These are phyloP conservation scores for Charina bottae DNA, from an alignment of 2,113 vertebrate genomes.

Conservation along the genomic window DNA sequence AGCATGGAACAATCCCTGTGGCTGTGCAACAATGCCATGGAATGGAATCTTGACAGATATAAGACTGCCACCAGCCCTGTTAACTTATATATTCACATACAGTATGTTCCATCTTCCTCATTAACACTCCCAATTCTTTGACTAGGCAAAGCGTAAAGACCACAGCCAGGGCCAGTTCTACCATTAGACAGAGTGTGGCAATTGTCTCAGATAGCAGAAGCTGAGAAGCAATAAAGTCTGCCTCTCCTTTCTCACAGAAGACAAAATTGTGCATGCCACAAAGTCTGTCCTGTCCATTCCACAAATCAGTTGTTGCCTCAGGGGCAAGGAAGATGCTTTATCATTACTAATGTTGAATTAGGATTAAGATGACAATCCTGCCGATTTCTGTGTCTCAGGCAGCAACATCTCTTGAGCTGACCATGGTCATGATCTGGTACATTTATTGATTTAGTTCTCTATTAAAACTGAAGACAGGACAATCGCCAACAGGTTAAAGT, in stretches of 20 bases:
- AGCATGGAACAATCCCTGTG: conserved; percentile 51
- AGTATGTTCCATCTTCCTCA: not conserved
- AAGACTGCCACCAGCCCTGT: conserved; percentile 23
- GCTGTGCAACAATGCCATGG: conserved; percentile 31
- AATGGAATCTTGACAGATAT: conserved; percentile 37
- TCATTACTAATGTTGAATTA: not conserved
- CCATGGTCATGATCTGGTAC: not conserved
- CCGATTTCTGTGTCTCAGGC: not conserved
- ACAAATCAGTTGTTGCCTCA: not conserved
- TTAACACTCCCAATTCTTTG: not conserved
- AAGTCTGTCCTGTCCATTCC: not conserved
- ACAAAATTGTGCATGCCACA: not conserved
- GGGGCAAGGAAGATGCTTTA: not conserved
- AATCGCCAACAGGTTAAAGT: not conserved
- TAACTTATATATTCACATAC: not conserved
- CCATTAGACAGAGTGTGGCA: not conserved
- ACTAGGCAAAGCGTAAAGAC: not conserved
- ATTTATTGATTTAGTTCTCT: not conserved
- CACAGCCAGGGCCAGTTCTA: not conserved
- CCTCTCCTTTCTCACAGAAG: not conserved
- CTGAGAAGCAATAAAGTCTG: not conserved
- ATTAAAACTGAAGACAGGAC: not conserved
- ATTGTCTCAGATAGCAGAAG: not conserved
- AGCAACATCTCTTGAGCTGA: not conserved
- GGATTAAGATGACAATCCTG: not conserved